These are phyloP conservation scores for Channa argus DNA, from an alignment of 2,113 vertebrate species.

Conservation along the genomic window DNA sequence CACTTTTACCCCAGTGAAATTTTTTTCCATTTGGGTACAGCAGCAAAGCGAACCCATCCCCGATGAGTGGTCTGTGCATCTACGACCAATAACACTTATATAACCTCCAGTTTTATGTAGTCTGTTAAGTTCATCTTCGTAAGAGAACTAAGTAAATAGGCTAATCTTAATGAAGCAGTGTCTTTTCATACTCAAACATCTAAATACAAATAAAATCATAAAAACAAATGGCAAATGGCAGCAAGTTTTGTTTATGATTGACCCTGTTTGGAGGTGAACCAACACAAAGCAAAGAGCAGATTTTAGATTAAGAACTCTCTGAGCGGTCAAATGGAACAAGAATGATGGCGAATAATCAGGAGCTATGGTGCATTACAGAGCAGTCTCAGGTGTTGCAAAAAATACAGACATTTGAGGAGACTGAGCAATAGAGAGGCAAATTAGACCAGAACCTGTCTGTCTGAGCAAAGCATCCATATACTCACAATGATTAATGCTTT, in stretches of 20 bases:
- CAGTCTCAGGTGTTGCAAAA: conserved; percentile 54
- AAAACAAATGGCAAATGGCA: conserved; percentile 4
- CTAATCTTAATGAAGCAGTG: conserved; percentile 2
- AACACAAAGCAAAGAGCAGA: conserved; percentile 39
- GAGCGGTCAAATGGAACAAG: conserved; percentile 53
- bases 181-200: background rate
- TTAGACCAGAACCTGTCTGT: conserved; percentile 52
- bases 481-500: conserved; percentile 52
- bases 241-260: conserved; percentile 48
- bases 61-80: background rate
- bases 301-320: conserved; percentile 51
- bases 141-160: conserved; percentile 1
- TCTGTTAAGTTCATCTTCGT: background rate
- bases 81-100: conserved; percentile 1
- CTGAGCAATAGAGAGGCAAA: conserved; percentile 56
- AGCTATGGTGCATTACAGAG: conserved; percentile 58
- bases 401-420: conserved; percentile 51
- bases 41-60: background rate
- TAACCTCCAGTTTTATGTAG: background rate
- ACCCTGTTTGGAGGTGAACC: conserved; percentile 38
- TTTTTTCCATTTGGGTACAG: background rate
- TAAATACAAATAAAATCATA: conserved; percentile 29
- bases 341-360: conserved; percentile 64
- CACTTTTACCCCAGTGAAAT: background rate
- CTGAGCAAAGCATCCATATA: conserved; percentile 34